Evolutionary conservation across 2,113 vertebrate genomes (phyloP), one percentile per base, ranked within the genome.

Genomic region (Oreochromis spilurus): DNA sequence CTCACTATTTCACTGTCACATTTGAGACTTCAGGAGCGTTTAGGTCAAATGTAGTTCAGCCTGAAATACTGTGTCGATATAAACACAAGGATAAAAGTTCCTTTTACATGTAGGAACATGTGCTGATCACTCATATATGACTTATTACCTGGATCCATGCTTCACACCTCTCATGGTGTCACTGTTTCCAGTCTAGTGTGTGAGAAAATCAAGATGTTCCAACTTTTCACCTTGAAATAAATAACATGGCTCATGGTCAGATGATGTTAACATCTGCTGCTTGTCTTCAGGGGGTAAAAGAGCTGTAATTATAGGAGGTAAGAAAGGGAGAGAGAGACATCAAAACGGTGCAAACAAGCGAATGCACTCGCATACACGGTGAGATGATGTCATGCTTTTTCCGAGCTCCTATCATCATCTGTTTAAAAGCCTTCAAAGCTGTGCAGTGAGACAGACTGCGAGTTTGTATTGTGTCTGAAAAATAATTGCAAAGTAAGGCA

Each of bases 261-360:
- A 65, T 92, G 85, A 86, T 84, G 81, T 86, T 50, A 50, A 77
- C 82, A 90, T 87, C 55, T 54, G 50, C 54, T 89, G 55, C 60
- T 79, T 88, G 36, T 62, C 88, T 82, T 43, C 70, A 75, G 86
- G 88, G 58, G 81, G 3, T 83, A n/a, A 52, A 54, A 55, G 82
- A 89, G 19, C 67, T 79, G 48, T 92, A 85, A 91, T 90, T 91
- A 93, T 36, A 45, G 86, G 75, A 36, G 43, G 48, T 34, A 84
- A 31, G 54, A 84, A 83, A 43, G 58, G n/a, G 53, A 36, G 50
- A 77, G 36, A 57, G 48, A 85, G 34, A 83, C 40, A 84, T 81
- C 24, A 52, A 87, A 85, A 53, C 40, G 1, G 11, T 80, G 91
- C 72, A 85, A 45, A 57, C 65, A 84, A 36, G 85, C 31, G 67